These are phyloP conservation scores for Meriones unguiculatus DNA, from an alignment of 2,113 vertebrate genomes.

Conservation along the genomic window DNA sequence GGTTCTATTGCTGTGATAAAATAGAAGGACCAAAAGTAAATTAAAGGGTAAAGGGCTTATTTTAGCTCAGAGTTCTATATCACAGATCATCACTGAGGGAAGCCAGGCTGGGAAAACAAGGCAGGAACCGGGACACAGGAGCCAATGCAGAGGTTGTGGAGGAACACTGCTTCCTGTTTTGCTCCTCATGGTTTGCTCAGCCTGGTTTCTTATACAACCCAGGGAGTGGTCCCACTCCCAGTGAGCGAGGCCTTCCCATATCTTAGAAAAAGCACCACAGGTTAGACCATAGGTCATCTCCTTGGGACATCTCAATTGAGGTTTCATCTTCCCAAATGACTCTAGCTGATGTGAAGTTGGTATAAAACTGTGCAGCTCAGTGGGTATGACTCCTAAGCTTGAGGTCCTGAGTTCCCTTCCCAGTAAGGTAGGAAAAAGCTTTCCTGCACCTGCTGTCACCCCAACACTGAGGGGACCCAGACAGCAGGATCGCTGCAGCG, in stretches of 20 bases:
- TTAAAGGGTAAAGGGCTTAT: neutral
- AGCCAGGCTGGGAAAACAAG: too few species aligned
- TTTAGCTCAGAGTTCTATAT: neutral
- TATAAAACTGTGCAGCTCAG: neutral
- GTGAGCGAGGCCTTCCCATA: neutral
- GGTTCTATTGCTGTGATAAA: neutral
- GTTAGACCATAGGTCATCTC: too few species aligned
- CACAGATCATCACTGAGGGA: neutral
- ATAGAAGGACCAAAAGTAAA: neutral
- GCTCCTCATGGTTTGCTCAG: too few species aligned
- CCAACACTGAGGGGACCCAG: neutral
- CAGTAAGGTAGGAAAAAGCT: too few species aligned
- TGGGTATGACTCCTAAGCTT: neutral
- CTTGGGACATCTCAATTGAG: neutral
- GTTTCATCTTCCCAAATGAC: neutral
- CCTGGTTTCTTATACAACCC: neutral
- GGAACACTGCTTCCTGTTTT: neutral
- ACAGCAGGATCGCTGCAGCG: too few species aligned
- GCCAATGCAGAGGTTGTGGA: neutral
- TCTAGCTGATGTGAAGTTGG: neutral
- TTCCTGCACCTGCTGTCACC: neutral
- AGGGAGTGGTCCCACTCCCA: too few species aligned
- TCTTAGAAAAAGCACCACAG: neutral
- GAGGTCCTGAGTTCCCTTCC: neutral
- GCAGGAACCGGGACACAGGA: neutral